phyloP scores from a whole-genome alignment of 2,113 vertebrate genomes.

The rabbit (Oryctolagus cuniculus) region DNA sequence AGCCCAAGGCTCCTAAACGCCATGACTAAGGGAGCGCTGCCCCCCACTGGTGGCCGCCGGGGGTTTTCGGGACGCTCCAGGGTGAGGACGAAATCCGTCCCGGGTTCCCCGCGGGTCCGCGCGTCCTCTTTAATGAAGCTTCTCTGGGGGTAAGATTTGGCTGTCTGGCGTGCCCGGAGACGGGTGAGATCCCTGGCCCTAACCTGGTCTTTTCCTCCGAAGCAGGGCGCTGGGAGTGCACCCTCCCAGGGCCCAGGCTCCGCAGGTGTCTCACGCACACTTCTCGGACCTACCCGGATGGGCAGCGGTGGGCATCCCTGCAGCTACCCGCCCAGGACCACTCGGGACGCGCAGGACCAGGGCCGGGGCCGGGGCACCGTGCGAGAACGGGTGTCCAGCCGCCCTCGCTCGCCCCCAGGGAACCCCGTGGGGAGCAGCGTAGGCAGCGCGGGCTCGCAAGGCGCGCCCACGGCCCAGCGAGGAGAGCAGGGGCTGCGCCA shows the following conservation, averaged over 20 bases:
- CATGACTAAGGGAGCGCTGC: accelerated
- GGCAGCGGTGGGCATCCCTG: background rate
- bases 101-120: background rate
- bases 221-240: background rate
- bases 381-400: background rate
- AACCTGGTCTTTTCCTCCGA: background rate
- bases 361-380: background rate
- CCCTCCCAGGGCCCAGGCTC: background rate
- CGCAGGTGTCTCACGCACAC: background rate
- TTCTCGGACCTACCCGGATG: no score
- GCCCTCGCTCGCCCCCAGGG: background rate
- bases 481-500: constrained; percentile 12
- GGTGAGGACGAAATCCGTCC: background rate
- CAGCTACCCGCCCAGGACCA: background rate
- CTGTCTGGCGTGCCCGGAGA: no score
- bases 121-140: accelerated
- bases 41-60: background rate
- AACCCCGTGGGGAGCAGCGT: background rate
- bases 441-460: background rate
- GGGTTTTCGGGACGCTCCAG: background rate
- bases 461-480: accelerated
- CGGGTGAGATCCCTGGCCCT: background rate
- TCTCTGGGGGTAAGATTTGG: background rate
- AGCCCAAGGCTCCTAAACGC: background rate
- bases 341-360: background rate